Evolutionary conservation across 2,888 invertebrate species (phyloP), one percentile per base, ranked within the genome.

Genomic region (Penaeus monodon): DNA sequence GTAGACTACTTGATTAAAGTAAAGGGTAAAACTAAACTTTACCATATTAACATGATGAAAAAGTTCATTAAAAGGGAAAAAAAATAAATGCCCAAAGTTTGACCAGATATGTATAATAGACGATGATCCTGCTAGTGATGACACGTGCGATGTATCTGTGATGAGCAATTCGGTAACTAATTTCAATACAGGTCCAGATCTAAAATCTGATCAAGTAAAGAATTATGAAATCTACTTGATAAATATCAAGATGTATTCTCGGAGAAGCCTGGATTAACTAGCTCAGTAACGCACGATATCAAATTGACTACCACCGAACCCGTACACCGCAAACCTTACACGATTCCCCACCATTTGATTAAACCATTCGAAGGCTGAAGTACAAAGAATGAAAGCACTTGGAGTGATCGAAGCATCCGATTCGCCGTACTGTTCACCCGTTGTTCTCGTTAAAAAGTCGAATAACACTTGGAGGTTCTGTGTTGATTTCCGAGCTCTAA

Each of bases 1-100:
- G 80, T 80, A 22, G 80, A 80, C 38, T 80, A 65, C 17, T 12
- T 80, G 20, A 4, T 65, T 1, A 80, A 64, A 17, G 80, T 80
- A 65, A 33, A 24, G 24, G 24, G 33, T 8, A 24, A 65, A 29
- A 2, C 7, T 1, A 80, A 64, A 64, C 49, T 78, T 27, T 44
- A 57, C 24, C 78, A 78, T 44, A 63, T 63, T 57, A 78, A 57
- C 20, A 78, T 49, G 14, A 20, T 78, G 44, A 7, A 8, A 44
- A 44, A 44, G 44, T 44, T 44, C 44, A 44, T 44, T 27, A 66
- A 27, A 27, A n/a, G n/a, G 7, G 68, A 4, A 12, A 27, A n/a
- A 12, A 66, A 4, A 27, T 7, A 66, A 6, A 66, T 6, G 24
- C 7, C 68, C 68, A n/a, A 4, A 66, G 68, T n/a, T 66, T 27